Conservation (phyloP, 2,797 vertebrate species). For the Jordanella pulchra region DNA sequence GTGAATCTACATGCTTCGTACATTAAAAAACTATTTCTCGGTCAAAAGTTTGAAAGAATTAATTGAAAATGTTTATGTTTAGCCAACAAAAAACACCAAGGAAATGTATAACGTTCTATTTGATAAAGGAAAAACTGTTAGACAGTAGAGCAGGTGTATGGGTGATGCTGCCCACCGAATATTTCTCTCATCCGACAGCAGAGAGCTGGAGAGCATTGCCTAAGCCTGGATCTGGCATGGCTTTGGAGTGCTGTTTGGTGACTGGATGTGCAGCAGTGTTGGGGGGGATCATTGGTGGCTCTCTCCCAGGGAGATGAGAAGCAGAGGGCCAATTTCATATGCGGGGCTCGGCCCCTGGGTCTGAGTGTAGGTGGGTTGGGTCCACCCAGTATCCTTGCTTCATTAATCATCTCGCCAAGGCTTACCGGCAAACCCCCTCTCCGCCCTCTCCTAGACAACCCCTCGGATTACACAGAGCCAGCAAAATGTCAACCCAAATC, state of each 20-base stretch:
- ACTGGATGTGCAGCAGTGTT: constrained; percentile 57
- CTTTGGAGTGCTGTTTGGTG: constrained; percentile 71
- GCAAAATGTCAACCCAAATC: constrained; percentile 99
- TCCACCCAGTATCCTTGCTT: constrained; percentile 95
- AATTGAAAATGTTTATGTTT: neutral
- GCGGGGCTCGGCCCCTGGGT: constrained; percentile 91
- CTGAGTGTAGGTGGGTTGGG: constrained; percentile 97
- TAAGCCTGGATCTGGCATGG: constrained; percentile 72
- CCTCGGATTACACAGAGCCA: constrained; percentile 99
- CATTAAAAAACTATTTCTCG: constrained; percentile 4
- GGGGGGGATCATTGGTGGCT: constrained; percentile 68
- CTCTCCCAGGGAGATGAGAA: constrained; percentile 83
- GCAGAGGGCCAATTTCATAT: constrained; percentile 87
- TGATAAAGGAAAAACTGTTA: constrained; percentile 28
- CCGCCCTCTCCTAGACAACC: constrained; percentile 96
- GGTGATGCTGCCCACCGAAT: constrained; percentile 36
- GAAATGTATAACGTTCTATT: constrained; percentile 24
- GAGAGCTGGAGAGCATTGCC: constrained; percentile 42
- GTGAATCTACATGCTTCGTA: constrained; percentile 10
- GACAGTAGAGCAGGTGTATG: constrained; percentile 50
- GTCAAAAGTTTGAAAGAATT: constrained; percentile 8
- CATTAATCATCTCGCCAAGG: constrained; percentile 99
- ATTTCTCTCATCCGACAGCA: constrained; percentile 49
- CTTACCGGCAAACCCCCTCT: constrained; percentile 92
- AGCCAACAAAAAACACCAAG: neutral